Percentiles rank a stretch among this genome's conserved stretches.
phyloP scores from a whole-genome alignment of 2,113 vertebrate species.

The Cyprinodon brontotheroides region DNA sequence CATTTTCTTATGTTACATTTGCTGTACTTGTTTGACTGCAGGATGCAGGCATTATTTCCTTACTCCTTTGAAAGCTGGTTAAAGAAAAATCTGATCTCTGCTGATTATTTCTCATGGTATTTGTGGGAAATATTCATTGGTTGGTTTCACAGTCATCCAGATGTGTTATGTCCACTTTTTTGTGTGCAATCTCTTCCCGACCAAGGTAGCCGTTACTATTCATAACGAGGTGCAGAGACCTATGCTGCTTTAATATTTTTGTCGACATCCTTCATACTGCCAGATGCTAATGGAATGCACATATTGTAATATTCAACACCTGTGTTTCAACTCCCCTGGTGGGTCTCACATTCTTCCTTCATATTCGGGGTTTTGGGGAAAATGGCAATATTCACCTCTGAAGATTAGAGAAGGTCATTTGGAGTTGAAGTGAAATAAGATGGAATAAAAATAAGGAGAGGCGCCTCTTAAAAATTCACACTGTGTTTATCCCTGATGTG shows the following conservation, averaged over 20 bases:
- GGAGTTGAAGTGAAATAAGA: slow-evolving; percentile 44
- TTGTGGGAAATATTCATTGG: slow-evolving; percentile 57
- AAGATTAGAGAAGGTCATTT: slow-evolving; percentile 79
- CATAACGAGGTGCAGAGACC: slow-evolving; percentile 38
- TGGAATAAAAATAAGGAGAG: slow-evolving; percentile 65
- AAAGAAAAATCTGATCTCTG: slow-evolving; percentile 51
- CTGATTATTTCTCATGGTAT: slow-evolving; percentile 21
- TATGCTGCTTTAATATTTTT: slow-evolving; percentile 57
- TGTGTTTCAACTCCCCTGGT: slow-evolving; percentile 57
- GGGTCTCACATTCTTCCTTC: slow-evolving; percentile 53
- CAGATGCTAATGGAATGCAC: slow-evolving; percentile 70
- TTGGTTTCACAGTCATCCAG: slow-evolving; percentile 36
- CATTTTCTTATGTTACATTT: slow-evolving; percentile 12
- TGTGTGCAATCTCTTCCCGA: slow-evolving; percentile 35
- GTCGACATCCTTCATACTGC: slow-evolving; percentile 61
- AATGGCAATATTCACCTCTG: slow-evolving; percentile 68
- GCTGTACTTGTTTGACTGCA: slow-evolving; percentile 7
- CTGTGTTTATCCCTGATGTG: slow-evolving; percentile 74
- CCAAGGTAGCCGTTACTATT: slow-evolving; percentile 45
- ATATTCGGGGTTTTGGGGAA: slow-evolving; percentile 59
- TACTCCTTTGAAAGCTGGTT: neutral
- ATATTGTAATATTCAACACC: slow-evolving; percentile 77
- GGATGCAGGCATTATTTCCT: slow-evolving; percentile 27
- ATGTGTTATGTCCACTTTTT: slow-evolving; percentile 31
- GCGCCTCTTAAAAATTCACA: slow-evolving; percentile 75